Percentiles rank a stretch among this genome's conserved stretches.
Conservation (phyloP, 2,113 vertebrate species). For the Tyto alba region DNA sequence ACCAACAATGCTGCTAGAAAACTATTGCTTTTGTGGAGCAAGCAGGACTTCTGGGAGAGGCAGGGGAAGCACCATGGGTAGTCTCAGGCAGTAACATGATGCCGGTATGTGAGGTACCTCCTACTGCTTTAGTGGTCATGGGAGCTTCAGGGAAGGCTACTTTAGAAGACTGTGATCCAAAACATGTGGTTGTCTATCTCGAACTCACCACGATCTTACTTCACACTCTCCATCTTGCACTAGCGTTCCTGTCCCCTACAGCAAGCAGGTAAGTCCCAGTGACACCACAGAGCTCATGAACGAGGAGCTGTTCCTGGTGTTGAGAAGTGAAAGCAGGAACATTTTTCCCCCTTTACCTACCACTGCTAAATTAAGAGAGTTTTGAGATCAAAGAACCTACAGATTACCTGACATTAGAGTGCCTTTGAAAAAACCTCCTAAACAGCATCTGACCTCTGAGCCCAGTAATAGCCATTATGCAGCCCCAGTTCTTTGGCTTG, state of each 20-base stretch:
- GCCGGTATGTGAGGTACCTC: neutral
- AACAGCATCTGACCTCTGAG: neutral
- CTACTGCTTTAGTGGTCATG: neutral
- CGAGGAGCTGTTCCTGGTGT: neutral
- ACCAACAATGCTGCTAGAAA: neutral
- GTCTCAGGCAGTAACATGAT: neutral
- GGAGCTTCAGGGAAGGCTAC: neutral
- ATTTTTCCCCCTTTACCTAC: neutral
- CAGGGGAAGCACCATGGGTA: neutral
- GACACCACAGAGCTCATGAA: neutral
- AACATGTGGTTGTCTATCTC: accelerated
- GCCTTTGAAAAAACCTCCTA: neutral
- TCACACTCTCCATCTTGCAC: neutral
- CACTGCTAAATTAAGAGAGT: neutral
- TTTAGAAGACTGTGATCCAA: neutral
- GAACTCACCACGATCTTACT: neutral
- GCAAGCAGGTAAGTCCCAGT: neutral
- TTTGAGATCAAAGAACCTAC: neutral
- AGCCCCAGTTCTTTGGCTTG: neutral
- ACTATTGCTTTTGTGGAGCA: neutral
- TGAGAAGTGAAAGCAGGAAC: neutral
- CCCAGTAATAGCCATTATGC: neutral
- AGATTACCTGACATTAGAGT: neutral
- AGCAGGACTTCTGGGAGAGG: neutral
- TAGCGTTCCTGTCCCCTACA: neutral